Evolutionary conservation across 2,797 vertebrate genomes (phyloP), one percentile per base, ranked within the genome.

Genomic region (Cheirogaleus major): DNA sequence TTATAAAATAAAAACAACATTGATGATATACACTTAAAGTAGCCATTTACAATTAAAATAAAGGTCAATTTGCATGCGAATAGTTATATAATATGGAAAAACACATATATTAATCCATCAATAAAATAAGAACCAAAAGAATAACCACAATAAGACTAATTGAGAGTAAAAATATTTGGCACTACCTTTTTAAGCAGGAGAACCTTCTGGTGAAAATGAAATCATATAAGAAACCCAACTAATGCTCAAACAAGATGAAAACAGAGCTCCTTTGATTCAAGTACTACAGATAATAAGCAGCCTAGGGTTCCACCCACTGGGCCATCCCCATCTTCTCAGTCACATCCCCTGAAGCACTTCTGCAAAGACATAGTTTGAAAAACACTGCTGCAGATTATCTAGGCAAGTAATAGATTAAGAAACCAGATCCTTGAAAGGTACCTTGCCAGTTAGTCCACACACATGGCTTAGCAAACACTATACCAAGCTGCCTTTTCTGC

Each of bases 41-140:
- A 91, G 10, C 1, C 11, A 17, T 2, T 91, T 69, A 61, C 7
- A 69, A 92, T 89, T 63, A 83, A 90, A 95, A 73, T 41, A 22
- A 81, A 81, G 32, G 63, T 30, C 15, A 86, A 69, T 93, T 76
- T 95, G 43, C 55, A 81, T 70, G 18, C 59, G 30, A 89, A 76
- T 32, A 61, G 9, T 22, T 85, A 88, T 4, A 70, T n/a, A 48
- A 91, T 12, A 75, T 11, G 57, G 45, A 52, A 86, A 84, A 73
- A 81, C 55, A 50, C 2, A 63, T 18, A 59, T 4, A 55, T 32
- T 61, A 35, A 57, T 27, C 7, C 12, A 38, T 23, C 7, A 30
- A 96, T 87, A 92, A 92, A 93, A 78, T 35, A 91, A 23, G 67
- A 76, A 50, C 20, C 52, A 59, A 50, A 50, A 63, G 50, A 72